These are phyloP conservation scores for Drosophila triauraria DNA, from an alignment of 1,140 invertebrate species.

Conservation along the genomic window DNA sequence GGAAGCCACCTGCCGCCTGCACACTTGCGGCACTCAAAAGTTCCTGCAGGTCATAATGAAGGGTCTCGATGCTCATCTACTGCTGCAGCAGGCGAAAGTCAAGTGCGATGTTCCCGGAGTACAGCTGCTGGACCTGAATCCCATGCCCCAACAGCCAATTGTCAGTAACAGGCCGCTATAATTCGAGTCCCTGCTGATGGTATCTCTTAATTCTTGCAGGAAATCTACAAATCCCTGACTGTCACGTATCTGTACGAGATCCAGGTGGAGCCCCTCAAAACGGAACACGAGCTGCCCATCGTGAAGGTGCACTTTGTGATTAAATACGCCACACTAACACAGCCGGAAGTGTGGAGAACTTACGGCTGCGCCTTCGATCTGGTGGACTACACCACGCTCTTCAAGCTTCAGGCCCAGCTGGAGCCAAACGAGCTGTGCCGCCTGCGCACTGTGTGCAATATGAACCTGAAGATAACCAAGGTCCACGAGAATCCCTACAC, in stretches of 20 bases:
- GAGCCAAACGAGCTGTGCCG: conserved; percentile 96
- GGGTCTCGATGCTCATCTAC: conserved; percentile 87
- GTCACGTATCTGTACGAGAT: conserved; percentile 90
- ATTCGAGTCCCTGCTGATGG: background rate
- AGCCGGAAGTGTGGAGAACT: conserved; percentile 85
- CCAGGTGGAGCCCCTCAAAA: conserved; percentile 87
- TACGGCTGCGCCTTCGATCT: conserved; percentile 87
- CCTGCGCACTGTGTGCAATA: conserved; percentile 93
- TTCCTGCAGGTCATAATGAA: conserved; percentile 92
- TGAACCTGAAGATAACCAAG: conserved; percentile 91
- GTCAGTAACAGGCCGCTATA: conserved; percentile 25
- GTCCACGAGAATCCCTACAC: conserved; percentile 84
- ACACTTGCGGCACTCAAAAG: conserved; percentile 93
- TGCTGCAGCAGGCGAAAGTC: conserved; percentile 88
- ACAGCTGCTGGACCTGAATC: conserved; percentile 89
- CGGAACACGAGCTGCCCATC: conserved; percentile 85
- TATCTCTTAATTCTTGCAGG: conserved; percentile 30
- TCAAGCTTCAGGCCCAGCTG: conserved; percentile 92
- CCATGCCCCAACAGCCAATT: conserved; percentile 80
- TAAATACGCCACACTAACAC: conserved; percentile 87
- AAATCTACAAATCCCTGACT: conserved; percentile 86
- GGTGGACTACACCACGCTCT: conserved; percentile 90
- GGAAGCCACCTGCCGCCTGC: conserved; percentile 91
- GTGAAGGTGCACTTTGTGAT: conserved; percentile 90
- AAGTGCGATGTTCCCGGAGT: conserved; percentile 87